Evolutionary conservation across 2,797 vertebrate genomes (phyloP).

Genomic region (Podarcis siculus): DNA sequence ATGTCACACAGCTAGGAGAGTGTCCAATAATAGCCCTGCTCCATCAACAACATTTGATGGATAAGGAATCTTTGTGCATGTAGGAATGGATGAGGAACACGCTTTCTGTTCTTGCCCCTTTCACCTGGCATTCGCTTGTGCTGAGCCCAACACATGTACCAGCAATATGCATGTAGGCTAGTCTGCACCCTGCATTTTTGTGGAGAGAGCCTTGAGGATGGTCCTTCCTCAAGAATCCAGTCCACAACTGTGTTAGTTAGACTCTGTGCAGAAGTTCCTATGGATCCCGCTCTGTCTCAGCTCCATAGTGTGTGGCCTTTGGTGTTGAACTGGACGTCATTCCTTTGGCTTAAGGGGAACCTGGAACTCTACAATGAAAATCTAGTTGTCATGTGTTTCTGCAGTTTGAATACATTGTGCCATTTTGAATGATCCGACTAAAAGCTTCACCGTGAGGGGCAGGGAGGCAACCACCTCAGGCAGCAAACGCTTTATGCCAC

Average conservation of each 20-base stretch:
- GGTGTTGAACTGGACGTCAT: not conserved
- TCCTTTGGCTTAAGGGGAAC: not conserved
- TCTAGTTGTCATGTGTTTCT: not conserved
- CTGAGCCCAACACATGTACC: not conserved
- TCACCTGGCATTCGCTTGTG: not conserved
- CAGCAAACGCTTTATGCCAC: too few relatives aligned
- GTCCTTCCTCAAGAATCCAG: too few relatives aligned
- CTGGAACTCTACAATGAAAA: not conserved
- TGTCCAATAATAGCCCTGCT: not conserved
- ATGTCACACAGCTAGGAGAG: too few relatives aligned
- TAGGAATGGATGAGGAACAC: not conserved
- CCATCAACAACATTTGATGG: not conserved
- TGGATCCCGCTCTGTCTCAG: not conserved
- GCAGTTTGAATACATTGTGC: not conserved
- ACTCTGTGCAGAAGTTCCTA: not conserved
- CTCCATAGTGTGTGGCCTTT: not conserved
- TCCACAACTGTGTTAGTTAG: not conserved
- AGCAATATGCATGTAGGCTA: not conserved
- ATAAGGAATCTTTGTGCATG: too few relatives aligned
- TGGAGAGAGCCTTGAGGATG: too few relatives aligned
- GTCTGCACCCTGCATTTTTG: not conserved
- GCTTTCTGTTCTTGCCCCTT: not conserved
- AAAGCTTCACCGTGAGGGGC: too few relatives aligned
- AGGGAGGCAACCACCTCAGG: too few relatives aligned
- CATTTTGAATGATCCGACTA: not conserved